Base-by-base conservation (phyloP, 1,140 invertebrate genomes). In the Plodia interpunctella region DNA sequence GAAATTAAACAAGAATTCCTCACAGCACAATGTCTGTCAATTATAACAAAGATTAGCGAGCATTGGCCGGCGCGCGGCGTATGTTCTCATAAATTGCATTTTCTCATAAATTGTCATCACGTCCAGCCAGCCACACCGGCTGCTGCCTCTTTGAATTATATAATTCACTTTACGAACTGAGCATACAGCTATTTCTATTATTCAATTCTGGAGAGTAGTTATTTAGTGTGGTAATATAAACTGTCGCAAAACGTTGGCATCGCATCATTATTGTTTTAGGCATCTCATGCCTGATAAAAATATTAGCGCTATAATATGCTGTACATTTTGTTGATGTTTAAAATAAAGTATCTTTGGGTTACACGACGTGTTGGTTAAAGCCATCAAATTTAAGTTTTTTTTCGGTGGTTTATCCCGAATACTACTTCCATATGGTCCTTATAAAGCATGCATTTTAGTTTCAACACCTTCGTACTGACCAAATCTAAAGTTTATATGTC, bases 51-150 rank as follows among this genome's bases (percentile, higher is more conserved):
- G 38, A 44, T 44, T 44, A 44, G 38, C 38, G 38, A 44, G 38
- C 38, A 44, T 2, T 15, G 35, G 5, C 38, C 2, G 38, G n/a
- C 38, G 13, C 38, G 38, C 38, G 38, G 38, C 13, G 38, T 44
- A 44, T 44, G 38, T 44, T 44, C 38, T 44, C 38, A 44, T 44
- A 44, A 44, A 44, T 44, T 44, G 15, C 38, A 17, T 44, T 44
- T 44, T 44, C 38, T 44, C 38, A 44, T 44, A 44, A 44, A 44
- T 44, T 44, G 38, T 44, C 38, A 44, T 44, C 38, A 44, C 38
- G 38, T 44, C 38, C 38, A 44, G 38, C 38, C 10, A 44, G 38
- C 38, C 38, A 44, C 38, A 44, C 38, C 38, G 38, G 38, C 38
- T 17, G 38, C 38, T 17, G 38, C 13, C 38, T 44, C 38, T 15